Conservation (phyloP, 1,140 invertebrate genomes). For the Leptopilina boulardi region DNA sequence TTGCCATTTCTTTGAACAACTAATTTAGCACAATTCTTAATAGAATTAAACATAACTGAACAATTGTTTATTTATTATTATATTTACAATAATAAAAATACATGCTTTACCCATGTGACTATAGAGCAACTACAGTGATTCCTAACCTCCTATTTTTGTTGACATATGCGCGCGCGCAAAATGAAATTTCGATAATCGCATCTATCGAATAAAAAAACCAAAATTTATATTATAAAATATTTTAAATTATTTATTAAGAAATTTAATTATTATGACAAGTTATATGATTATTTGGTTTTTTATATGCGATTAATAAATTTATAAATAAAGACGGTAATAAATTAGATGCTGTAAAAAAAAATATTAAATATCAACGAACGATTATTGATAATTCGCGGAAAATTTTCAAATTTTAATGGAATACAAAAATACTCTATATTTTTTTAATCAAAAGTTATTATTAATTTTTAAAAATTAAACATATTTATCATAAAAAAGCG, state of each 20-base stretch:
- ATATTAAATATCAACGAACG: no score
- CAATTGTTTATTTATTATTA: neutral
- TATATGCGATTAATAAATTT: no score
- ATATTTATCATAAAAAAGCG: no score
- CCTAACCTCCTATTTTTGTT: neutral
- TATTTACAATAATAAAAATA: neutral
- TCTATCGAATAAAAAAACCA: neutral
- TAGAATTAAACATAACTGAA: conserved; percentile 36
- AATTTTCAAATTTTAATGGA: no score
- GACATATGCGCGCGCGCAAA: neutral
- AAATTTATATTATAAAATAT: neutral
- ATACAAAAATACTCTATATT: no score
- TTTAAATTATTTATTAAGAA: no score
- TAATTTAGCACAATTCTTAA: conserved; percentile 32
- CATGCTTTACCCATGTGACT: neutral
- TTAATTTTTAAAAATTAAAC: no score
- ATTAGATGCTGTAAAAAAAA: no score
- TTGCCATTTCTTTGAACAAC: neutral
- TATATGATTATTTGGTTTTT: neutral
- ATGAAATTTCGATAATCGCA: neutral
- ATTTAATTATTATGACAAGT: no score
- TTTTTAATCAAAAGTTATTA: no score
- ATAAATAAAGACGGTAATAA: no score
- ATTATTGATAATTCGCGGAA: no score
- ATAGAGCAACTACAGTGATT: neutral